phyloP scores from a whole-genome alignment of 2,113 vertebrate genomes.

The Corvus moneduloides region DNA sequence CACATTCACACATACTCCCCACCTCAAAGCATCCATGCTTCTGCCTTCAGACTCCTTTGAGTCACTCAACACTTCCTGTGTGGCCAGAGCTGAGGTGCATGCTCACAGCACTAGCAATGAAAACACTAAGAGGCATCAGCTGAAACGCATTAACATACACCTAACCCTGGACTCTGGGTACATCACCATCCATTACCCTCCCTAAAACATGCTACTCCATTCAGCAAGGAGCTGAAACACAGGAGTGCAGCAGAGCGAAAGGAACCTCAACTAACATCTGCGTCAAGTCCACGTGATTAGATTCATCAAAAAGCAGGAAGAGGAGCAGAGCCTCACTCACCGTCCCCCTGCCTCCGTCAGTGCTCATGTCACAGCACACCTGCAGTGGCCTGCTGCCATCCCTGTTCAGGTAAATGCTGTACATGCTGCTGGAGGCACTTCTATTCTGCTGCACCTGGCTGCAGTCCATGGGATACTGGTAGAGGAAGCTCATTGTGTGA shows the following conservation, averaged over 20 bases:
- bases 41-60: background rate
- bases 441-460: constrained; percentile 80
- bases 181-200: background rate
- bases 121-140: background rate
- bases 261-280: background rate
- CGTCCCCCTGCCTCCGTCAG: constrained; percentile 84
- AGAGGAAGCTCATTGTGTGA: constrained; percentile 67
- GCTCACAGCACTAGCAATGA: background rate
- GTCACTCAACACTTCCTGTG: background rate
- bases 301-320: background rate
- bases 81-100: background rate
- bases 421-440: constrained; percentile 69
- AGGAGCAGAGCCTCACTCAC: constrained; percentile 65
- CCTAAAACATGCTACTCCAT: background rate
- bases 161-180: background rate
- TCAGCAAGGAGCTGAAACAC: background rate
- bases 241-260: background rate
- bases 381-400: constrained; percentile 71
- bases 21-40: background rate
- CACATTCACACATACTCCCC: background rate
- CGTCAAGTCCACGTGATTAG: background rate
- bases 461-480: constrained; percentile 82
- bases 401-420: constrained; percentile 77
- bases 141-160: background rate
- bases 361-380: constrained; percentile 88